phyloP scores from a whole-genome alignment of 2,797 vertebrate genomes.

The Sciaenops ocellatus region DNA sequence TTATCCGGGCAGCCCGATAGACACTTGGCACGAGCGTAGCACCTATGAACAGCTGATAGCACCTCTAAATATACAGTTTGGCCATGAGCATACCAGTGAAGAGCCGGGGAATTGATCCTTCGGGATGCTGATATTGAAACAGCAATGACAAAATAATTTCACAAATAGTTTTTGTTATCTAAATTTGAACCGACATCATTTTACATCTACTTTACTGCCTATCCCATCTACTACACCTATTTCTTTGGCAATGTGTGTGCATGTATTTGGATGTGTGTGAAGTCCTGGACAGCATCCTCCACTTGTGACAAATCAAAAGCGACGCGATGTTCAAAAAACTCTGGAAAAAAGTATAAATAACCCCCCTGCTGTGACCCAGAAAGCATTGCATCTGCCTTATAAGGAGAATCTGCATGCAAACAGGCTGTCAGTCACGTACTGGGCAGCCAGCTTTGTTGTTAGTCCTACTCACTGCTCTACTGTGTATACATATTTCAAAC shows the following conservation, averaged over 20 bases:
- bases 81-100: slow-evolving; percentile 14
- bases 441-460: slow-evolving; percentile 25
- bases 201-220: too few species aligned
- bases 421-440: slow-evolving; percentile 47
- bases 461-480: slow-evolving; percentile 13
- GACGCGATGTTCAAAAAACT: slow-evolving; percentile 32
- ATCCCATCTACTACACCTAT: too few species aligned
- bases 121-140: slow-evolving; percentile 26
- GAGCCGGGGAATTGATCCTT: slow-evolving; percentile 6
- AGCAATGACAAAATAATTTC: slow-evolving; percentile 29
- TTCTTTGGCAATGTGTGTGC: background rate
- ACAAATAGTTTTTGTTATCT: background rate
- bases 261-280: background rate
- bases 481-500: slow-evolving; percentile 18
- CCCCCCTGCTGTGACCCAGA: slow-evolving; percentile 39
- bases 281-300: slow-evolving; percentile 38
- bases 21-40: slow-evolving; percentile 11
- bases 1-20: slow-evolving; percentile 29
- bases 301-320: slow-evolving; percentile 37
- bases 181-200: background rate
- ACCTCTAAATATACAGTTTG: slow-evolving; percentile 62
- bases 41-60: slow-evolving; percentile 60
- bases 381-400: slow-evolving; percentile 61
- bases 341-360: slow-evolving; percentile 66
- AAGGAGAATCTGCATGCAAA: slow-evolving; percentile 62